Evolutionary conservation across 1,140 invertebrate genomes (phyloP), one percentile per base, ranked within the genome.

Genomic region (Meloidogyne floridensis): DNA sequence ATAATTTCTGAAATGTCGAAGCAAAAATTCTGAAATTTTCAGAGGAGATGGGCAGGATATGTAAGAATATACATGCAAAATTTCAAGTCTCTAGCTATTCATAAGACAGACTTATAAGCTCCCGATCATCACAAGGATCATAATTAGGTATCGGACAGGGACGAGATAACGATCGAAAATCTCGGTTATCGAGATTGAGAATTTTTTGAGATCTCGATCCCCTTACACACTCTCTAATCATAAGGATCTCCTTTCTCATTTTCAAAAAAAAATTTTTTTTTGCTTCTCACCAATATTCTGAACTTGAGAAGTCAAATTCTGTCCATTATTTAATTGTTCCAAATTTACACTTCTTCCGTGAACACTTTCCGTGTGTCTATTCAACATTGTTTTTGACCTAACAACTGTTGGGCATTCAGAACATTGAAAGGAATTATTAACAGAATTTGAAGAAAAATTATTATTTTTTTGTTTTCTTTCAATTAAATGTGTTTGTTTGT

Each of bases 401-500:
- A 81, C 51, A 3, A 74, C 51, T 8, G 79, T 53, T 32, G 75
- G 72, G 56, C 87, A 88, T 59, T 88, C 87, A 8, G 79, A 69
- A 73, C 87, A 88, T 72, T 82, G 81, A 76, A 75, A 87, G 20
- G 70, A 77, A 43, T 69, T 69, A 69, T 42, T 69, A 13, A 13
- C 13, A 20, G 18, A 32, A 65, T 11, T 13, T 13, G 15, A 65
- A 65, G 59, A 65, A 65, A 15, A 15, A 56, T 56, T 56, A 59
- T 65, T 65, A 65, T 65, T 65, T 53, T 79, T 70, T 15, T 76
- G 53, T 71, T 70, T 54, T 51, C 83, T 82, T 73, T 90, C 89
- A 56, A 89, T 84, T 15, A 85, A 76, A 81, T 89, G 88, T 11
- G 88, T 90, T 59, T 88, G 84, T 43, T 80, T 81, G 80, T 89